These are phyloP conservation scores for Leptoteleia sp. DNA, from an alignment of 1,140 invertebrate genomes.

Conservation along the genomic window DNA sequence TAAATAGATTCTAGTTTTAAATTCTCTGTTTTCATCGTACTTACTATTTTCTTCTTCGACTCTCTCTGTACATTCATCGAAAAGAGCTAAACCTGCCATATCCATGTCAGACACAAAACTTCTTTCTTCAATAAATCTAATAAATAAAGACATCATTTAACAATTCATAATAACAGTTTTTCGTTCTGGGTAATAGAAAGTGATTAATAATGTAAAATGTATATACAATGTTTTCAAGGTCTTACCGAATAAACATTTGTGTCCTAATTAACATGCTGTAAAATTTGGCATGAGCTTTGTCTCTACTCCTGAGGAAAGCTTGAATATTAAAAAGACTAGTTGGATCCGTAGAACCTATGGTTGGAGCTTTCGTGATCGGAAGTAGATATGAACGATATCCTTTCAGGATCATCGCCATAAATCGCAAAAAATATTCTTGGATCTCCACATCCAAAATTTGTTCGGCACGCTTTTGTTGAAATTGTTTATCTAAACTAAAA, in stretches of 20 bases:
- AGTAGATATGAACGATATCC: conserved; percentile 95
- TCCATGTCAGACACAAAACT: conserved; percentile 99
- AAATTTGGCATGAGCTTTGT: conserved; percentile 95
- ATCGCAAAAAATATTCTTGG: conserved; percentile 97
- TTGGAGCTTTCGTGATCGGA: conserved; percentile 97
- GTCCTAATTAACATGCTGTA: conserved; percentile 94
- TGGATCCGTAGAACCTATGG: conserved; percentile 95
- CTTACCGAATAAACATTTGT: conserved; percentile 94
- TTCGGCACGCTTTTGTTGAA: conserved; percentile 87
- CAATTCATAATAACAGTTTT: too few relatives aligned
- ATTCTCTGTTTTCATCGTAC: too few relatives aligned
- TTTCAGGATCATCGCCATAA: conserved; percentile 96
- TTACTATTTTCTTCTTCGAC: conserved; percentile 84
- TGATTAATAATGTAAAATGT: too few relatives aligned
- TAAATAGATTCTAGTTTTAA: too few relatives aligned
- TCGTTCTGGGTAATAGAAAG: too few relatives aligned
- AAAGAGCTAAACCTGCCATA: conserved; percentile 92
- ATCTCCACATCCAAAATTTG: conserved; percentile 94
- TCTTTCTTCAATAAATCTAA: conserved; percentile 97
- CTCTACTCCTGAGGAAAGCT: conserved; percentile 86
- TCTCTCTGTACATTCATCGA: conserved; percentile 97
- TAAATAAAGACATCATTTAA: too few relatives aligned
- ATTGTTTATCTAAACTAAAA: conserved; percentile 85
- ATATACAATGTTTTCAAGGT: too few relatives aligned
- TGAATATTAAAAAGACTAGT: conserved; percentile 96